These are phyloP conservation scores for Synergus umbraculus DNA, from an alignment of 2,888 invertebrate species.

Conservation along the genomic window DNA sequence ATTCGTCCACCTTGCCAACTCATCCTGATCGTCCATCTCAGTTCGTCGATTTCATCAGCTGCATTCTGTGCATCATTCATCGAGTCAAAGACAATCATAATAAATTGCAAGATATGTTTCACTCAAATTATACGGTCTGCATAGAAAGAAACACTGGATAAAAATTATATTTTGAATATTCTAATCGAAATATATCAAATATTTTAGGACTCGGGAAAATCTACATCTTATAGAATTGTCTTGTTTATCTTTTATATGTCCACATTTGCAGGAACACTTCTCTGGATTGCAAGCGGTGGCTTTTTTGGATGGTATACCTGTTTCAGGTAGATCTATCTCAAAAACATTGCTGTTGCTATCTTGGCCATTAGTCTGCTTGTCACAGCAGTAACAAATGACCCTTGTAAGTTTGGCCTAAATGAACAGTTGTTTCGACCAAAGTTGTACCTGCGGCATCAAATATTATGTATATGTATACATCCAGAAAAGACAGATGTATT, in stretches of 20 bases:
- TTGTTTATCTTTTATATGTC: neutral
- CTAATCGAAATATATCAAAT: no score
- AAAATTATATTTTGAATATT: no score
- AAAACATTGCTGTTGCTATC: conserved; percentile 55
- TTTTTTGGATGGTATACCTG: conserved; percentile 52
- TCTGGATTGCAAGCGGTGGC: neutral
- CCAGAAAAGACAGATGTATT: no score
- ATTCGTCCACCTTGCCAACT: neutral
- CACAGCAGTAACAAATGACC: conserved; percentile 56
- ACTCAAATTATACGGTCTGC: no score
- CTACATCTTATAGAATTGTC: no score
- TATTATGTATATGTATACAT: no score
- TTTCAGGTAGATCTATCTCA: conserved; percentile 54
- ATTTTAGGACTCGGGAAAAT: no score
- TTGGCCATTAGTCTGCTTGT: conserved; percentile 57
- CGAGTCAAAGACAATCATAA: no score
- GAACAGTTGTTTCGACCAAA: conserved; percentile 53
- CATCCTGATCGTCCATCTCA: neutral
- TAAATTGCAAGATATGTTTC: no score
- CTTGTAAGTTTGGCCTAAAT: conserved; percentile 55
- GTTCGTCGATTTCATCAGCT: neutral
- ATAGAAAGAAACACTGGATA: no score
- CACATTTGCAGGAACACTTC: neutral
- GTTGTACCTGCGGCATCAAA: conserved; percentile 11
- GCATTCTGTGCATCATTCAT: neutral